These are phyloP conservation scores for Papilio dardanus DNA, from an alignment of 1,140 invertebrate genomes.

Conservation along the genomic window DNA sequence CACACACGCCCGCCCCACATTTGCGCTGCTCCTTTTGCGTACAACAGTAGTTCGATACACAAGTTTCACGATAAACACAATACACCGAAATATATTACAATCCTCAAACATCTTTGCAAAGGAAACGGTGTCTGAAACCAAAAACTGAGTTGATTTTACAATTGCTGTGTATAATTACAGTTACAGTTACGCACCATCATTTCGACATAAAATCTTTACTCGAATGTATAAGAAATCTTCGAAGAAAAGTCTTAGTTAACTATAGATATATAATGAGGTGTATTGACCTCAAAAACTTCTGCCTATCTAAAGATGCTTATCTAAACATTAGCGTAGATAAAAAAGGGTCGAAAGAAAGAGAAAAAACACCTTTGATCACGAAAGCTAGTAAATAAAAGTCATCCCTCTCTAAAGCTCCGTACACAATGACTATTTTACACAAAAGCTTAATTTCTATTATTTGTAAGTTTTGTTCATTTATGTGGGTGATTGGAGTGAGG, in stretches of 20 bases:
- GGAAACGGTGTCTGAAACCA: not conserved
- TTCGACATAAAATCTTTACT: not conserved
- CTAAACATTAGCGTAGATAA: not conserved
- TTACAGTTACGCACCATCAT: not conserved
- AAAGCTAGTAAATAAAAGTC: constrained; percentile 23
- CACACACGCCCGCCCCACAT: constrained; percentile 24
- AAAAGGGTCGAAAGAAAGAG: not conserved
- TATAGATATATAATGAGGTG: too few species aligned
- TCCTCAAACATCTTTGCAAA: not conserved
- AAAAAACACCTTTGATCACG: constrained; percentile 7
- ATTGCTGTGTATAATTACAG: not conserved
- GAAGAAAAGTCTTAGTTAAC: not conserved
- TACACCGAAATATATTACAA: not conserved
- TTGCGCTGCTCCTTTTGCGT: constrained; percentile 33
- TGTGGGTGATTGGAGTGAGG: not conserved
- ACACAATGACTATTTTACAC: not conserved
- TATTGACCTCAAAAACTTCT: not conserved
- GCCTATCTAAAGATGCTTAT: not conserved
- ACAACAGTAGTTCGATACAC: constrained; percentile 18
- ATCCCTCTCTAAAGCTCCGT: not conserved
- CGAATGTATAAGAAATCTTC: not conserved
- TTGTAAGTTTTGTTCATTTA: not conserved
- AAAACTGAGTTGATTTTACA: not conserved
- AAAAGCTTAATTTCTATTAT: not conserved
- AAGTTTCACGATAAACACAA: not conserved